Evolutionary conservation across 2,888 invertebrate species (phyloP), one percentile per base, ranked within the genome.

Genomic region (Ellobium chinense): DNA sequence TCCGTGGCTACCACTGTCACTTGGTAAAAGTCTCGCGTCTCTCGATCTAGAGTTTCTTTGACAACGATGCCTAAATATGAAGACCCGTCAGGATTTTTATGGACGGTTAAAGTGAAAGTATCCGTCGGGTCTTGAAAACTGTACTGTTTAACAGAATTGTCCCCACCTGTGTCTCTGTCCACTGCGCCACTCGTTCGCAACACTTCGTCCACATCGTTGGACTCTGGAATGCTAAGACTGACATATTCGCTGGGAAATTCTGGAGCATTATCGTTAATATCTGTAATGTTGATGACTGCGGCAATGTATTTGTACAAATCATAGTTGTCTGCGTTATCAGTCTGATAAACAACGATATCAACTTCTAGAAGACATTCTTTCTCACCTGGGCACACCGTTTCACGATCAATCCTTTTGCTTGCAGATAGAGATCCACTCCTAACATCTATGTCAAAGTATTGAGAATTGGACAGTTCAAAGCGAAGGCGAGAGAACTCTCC

Each of bases 1-100:
- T 91, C 91, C 27, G 85, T 84, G 5, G 91, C 91, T 39, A 87
- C 84, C 29, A 91, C 86, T 9, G 84, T 86, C 27, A 91, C 78
- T 7, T 85, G 83, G 81, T 91, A 91, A 54, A 83, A 85, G 68
- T 89, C 87, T n/a, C 84, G 84, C 0, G 60, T 69, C 82, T 91
- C 91, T 7, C 91, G 81, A 78, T 91, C 89, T 46, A 91, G 82
- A 27, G 73, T 80, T 18, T 85, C 72, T 46, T 85, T 88, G 18
- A 91, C 84, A 18, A 88, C 83, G 21, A 91, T 86, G 37, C 88
- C 88, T 21, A 91, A 79, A 78, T 90, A 89, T 0, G 87, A 82
- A 2, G 86, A 83, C 7, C 89, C 90, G 75, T 87, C 89, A 9
- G 72, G 77, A 63, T 69, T 82, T n/a, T 37, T 56, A 5, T 66